Conservation (phyloP, 2,797 vertebrate species). For the Gymnothorax reevesii region DNA sequence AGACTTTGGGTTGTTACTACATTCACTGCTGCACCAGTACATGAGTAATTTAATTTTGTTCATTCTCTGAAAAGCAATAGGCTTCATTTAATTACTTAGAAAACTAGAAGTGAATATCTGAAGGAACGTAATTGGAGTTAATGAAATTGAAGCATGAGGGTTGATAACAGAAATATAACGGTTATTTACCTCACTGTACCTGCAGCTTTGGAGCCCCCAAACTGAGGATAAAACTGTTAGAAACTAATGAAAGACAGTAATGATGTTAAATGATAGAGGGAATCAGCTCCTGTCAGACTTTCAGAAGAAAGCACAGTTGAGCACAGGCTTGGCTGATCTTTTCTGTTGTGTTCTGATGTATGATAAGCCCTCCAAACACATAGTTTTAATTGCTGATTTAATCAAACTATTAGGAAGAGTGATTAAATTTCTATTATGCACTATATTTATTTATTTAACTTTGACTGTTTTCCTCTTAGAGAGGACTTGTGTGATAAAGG, state of each 20-base stretch:
- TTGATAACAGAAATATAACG: background rate
- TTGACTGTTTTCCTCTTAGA: background rate
- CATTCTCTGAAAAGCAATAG: too few relatives aligned
- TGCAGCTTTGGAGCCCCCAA: background rate
- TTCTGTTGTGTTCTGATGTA: slow-evolving; percentile 8
- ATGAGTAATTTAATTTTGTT: too few relatives aligned
- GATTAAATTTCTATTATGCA: slow-evolving; percentile 6
- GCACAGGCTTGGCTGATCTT: background rate
- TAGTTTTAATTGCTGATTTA: slow-evolving; percentile 16
- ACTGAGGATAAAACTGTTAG: background rate
- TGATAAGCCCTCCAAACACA: background rate
- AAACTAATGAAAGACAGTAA: background rate
- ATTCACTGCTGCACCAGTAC: background rate
- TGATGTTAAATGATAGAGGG: background rate
- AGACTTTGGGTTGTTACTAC: background rate
- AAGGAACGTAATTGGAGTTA: background rate
- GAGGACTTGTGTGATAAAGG: background rate
- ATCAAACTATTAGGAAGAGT: slow-evolving; percentile 15
- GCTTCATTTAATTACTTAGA: too few relatives aligned
- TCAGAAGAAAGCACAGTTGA: background rate
- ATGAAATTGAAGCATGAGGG: background rate
- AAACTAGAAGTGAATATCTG: too few relatives aligned
- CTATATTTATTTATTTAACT: slow-evolving; percentile 9
- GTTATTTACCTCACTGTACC: background rate
- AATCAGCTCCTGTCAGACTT: background rate